Evolutionary conservation across 2,888 invertebrate species (phyloP).

Genomic region (Parelbella ahira): DNA sequence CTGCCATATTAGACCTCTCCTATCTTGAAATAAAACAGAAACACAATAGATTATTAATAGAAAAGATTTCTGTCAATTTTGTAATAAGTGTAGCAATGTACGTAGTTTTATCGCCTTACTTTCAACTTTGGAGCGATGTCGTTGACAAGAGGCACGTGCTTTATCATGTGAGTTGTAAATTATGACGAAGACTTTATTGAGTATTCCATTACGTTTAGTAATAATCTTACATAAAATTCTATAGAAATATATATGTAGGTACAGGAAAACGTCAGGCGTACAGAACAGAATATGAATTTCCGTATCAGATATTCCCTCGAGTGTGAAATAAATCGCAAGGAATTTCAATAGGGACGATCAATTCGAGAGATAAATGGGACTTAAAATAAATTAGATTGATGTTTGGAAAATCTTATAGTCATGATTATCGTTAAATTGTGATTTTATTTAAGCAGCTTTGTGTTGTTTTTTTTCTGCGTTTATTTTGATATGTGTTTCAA

Average conservation of each 20-base stretch:
- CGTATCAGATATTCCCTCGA: slow-evolving; percentile 16
- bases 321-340: slow-evolving; percentile 16
- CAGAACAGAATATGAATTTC: slow-evolving; percentile 16
- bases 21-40: no score
- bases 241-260: background rate
- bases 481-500: no score
- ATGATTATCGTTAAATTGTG: slow-evolving; percentile 6
- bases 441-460: no score
- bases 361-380: slow-evolving; percentile 20
- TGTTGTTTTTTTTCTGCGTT: no score
- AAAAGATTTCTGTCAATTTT: no score
- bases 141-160: slow-evolving; percentile 14
- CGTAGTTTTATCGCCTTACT: slow-evolving; percentile 16
- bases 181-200: slow-evolving; percentile 16
- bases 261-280: slow-evolving; percentile 1
- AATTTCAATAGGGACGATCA: slow-evolving; percentile 21
- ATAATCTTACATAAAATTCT: background rate
- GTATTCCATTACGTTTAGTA: slow-evolving; percentile 18
- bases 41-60: no score
- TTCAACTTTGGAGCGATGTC: slow-evolving; percentile 14
- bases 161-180: slow-evolving; percentile 19
- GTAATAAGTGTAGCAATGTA: slow-evolving; percentile 1
- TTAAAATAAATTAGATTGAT: slow-evolving; percentile 20
- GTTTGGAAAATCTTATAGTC: slow-evolving; percentile 2
- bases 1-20: background rate